Percentiles rank a stretch among this genome's conserved stretches.
Evolutionary conservation across 2,888 invertebrate species (phyloP).

Genomic region (Oxycera nigricornis): DNA sequence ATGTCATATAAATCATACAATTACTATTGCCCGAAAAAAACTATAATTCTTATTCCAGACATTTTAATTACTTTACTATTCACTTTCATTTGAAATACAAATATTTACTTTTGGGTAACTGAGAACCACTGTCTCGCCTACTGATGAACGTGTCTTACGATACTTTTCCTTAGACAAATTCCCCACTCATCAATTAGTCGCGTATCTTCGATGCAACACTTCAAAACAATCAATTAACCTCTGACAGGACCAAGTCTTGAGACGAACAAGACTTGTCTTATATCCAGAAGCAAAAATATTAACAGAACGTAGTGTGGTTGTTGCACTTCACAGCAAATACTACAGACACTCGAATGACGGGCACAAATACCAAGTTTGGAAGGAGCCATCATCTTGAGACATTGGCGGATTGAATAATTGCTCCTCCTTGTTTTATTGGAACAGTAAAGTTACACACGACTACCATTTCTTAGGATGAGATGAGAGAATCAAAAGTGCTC

Average conservation of each 20-base stretch:
- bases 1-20: conserved; percentile 2
- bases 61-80: conserved; percentile 29
- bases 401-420: conserved; percentile 28
- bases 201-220: conserved; percentile 31
- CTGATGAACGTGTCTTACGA: neutral
- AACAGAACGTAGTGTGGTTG: neutral
- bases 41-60: neutral
- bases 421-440: neutral
- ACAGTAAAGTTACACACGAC: neutral
- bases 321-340: neutral
- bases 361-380: neutral
- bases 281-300: no score
- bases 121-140: neutral
- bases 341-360: neutral
- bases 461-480: neutral
- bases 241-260: neutral
- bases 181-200: conserved; percentile 29
- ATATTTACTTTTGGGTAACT: conserved; percentile 9
- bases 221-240: conserved; percentile 40
- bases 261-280: neutral
- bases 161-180: conserved; percentile 28
- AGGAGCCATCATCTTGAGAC: neutral
- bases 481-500: neutral
- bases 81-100: conserved; percentile 4
- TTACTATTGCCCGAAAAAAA: neutral